These are phyloP conservation scores for Rhinogobius similis DNA, from an alignment of 2,113 vertebrate species.

Conservation along the genomic window DNA sequence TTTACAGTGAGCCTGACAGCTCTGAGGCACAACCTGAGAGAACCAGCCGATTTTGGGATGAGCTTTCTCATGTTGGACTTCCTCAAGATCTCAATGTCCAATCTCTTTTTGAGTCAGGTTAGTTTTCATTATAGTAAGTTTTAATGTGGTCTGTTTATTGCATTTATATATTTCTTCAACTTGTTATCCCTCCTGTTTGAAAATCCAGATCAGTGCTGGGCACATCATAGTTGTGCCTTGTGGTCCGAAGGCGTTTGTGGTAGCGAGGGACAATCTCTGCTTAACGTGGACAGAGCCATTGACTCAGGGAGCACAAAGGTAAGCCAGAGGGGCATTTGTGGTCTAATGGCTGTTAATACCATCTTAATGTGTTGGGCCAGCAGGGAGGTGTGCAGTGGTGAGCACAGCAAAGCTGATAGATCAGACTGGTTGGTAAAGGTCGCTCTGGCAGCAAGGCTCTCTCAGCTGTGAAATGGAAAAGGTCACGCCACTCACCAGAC, in stretches of 20 bases:
- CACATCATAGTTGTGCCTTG: constrained; percentile 94
- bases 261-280: constrained; percentile 85
- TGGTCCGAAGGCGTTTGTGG: constrained; percentile 91
- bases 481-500: constrained; percentile 77
- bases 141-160: not conserved
- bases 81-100: constrained; percentile 87
- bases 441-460: constrained; percentile 71
- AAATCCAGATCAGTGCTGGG: constrained; percentile 90
- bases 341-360: constrained; percentile 67
- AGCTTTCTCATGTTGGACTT: constrained; percentile 94
- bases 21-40: constrained; percentile 80
- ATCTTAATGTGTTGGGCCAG: constrained; percentile 64
- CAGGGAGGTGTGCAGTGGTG: constrained; percentile 46
- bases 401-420: constrained; percentile 74
- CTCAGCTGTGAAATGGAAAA: constrained; percentile 84
- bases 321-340: constrained; percentile 66
- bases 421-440: constrained; percentile 82
- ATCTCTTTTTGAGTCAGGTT: constrained; percentile 96
- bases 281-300: constrained; percentile 98
- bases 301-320: constrained; percentile 99
- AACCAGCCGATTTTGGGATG: constrained; percentile 89
- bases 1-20: constrained; percentile 60
- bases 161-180: not conserved
- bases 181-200: constrained; percentile 4
- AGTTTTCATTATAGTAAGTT: constrained; percentile 14